Evolutionary conservation across 2,797 vertebrate genomes (phyloP).

Genomic region (Iguana delicatissima): DNA sequence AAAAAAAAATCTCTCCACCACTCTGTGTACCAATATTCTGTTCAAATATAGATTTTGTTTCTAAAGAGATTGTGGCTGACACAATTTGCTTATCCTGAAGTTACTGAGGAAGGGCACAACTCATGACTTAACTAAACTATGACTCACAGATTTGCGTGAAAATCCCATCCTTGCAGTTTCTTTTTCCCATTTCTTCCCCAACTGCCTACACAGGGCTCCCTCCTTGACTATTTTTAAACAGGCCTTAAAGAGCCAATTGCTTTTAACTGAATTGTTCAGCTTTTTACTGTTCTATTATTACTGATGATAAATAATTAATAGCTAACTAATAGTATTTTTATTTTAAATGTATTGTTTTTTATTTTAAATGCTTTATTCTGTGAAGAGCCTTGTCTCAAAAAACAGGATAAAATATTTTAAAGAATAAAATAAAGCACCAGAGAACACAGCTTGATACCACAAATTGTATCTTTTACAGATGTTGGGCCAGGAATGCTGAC

Average conservation of each 20-base stretch:
- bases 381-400: background rate
- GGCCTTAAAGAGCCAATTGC: background rate
- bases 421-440: background rate
- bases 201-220: background rate
- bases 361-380: background rate
- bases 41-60: constrained; percentile 49
- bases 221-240: background rate
- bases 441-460: background rate
- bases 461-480: no score
- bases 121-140: background rate
- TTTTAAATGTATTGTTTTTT: background rate
- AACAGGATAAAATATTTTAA: background rate
- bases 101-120: background rate
- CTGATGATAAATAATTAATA: no score
- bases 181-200: background rate
- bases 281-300: background rate
- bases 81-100: background rate
- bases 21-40: background rate
- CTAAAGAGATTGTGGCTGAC: background rate
- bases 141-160: background rate
- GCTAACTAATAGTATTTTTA: no score
- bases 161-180: background rate
- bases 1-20: background rate
- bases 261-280: background rate
- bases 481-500: background rate